phyloP scores from a whole-genome alignment of 2,888 invertebrate species.

The Cephus pulcher region DNA sequence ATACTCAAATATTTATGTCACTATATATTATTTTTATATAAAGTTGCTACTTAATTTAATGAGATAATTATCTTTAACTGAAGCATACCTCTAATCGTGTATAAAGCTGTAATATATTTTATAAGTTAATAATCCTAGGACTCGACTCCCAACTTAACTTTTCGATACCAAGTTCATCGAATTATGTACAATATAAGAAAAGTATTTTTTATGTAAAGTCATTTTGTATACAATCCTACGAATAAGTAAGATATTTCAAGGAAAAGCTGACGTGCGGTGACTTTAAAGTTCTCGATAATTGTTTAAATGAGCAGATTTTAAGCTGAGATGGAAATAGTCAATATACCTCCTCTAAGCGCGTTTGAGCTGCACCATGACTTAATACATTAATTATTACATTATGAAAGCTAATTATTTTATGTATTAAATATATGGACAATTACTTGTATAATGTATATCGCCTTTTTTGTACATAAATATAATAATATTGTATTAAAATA shows the following conservation, averaged over 20 bases:
- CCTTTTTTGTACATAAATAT: slow-evolving; percentile 61
- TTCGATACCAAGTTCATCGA: slow-evolving; percentile 24
- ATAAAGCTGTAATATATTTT: slow-evolving; percentile 61
- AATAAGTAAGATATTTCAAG: slow-evolving; percentile 50
- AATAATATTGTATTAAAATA: slow-evolving; percentile 55
- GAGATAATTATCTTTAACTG: slow-evolving; percentile 49
- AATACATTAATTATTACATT: slow-evolving; percentile 46
- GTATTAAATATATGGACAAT: slow-evolving; percentile 47
- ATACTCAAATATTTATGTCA: slow-evolving; percentile 62
- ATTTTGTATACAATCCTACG: slow-evolving; percentile 55
- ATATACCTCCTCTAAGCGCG: slow-evolving; percentile 57
- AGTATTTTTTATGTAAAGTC: slow-evolving; percentile 54
- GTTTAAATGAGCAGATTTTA: slow-evolving; percentile 50
- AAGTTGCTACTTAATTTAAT: slow-evolving; percentile 60
- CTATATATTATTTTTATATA: slow-evolving; percentile 52
- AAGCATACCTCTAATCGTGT: slow-evolving; percentile 53
- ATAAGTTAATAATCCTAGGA: slow-evolving; percentile 41
- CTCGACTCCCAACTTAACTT: slow-evolving; percentile 28
- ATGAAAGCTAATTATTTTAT: slow-evolving; percentile 54
- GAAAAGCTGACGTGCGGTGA: slow-evolving; percentile 31
- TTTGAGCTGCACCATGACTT: slow-evolving; percentile 50
- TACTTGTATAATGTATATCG: slow-evolving; percentile 51
- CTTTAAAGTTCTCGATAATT: slow-evolving; percentile 33
- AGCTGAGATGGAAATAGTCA: slow-evolving; percentile 59
- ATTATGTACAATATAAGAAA: slow-evolving; percentile 54